phyloP scores from a whole-genome alignment of 2,113 vertebrate species.

The Megaceryle torquata region DNA sequence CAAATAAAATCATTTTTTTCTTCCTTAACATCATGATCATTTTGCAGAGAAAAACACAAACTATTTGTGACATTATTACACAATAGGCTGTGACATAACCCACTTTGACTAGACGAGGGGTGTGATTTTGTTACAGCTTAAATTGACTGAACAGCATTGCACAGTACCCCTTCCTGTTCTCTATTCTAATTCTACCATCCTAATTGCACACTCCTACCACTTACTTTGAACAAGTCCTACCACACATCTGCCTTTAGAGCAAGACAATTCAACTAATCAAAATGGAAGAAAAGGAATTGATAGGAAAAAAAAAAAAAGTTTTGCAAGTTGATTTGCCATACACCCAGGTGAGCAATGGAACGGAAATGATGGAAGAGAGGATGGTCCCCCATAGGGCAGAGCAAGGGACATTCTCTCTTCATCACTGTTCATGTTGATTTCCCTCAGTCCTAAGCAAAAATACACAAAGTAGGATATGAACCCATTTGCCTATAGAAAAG shows the following conservation, averaged over 20 bases:
- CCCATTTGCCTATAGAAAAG: not conserved
- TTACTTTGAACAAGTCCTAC: not conserved
- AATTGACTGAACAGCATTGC: not conserved
- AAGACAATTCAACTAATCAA: not conserved
- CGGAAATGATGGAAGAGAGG: not conserved
- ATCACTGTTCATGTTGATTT: not conserved
- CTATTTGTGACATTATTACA: not conserved
- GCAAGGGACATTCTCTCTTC: not conserved
- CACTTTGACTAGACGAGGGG: not conserved
- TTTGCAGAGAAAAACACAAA: not conserved
- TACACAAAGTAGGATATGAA: not conserved
- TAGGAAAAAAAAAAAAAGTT: not conserved
- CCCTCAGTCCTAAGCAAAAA: not conserved
- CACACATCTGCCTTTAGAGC: not conserved
- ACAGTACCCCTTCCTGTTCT: not conserved
- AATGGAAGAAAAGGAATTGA: not conserved
- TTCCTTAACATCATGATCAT: not conserved
- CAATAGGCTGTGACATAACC: slow-evolving; percentile 14
- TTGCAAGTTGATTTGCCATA: not conserved
- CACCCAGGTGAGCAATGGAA: not conserved
- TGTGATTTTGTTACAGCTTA: not conserved
- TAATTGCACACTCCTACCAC: not conserved
- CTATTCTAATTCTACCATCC: not conserved
- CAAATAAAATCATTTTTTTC: not conserved
- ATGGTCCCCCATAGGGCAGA: accelerated